Conservation (phyloP, 2,797 vertebrate genomes). For the Rhinoraja longicauda region DNA sequence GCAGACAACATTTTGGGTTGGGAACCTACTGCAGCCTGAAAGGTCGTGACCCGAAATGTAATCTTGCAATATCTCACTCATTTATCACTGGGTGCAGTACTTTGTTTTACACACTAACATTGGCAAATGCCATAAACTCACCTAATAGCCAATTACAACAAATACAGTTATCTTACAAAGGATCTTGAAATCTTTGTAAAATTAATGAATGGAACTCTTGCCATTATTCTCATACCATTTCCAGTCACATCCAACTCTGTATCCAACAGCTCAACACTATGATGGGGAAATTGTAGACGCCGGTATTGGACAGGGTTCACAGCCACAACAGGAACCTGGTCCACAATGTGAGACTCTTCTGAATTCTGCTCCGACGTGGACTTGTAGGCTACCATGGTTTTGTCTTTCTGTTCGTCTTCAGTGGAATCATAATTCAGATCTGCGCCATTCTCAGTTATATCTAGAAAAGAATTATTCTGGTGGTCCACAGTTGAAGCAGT, state of each 20-base stretch:
- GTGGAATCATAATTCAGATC: constrained; percentile 39
- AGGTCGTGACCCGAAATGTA: too few species aligned
- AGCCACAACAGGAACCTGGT: constrained; percentile 45
- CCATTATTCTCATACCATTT: constrained; percentile 64
- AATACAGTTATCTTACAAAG: not conserved
- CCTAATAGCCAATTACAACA: not conserved
- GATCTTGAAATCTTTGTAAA: not conserved
- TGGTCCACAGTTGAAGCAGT: not conserved
- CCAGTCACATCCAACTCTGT: constrained; percentile 73
- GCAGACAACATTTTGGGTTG: too few species aligned
- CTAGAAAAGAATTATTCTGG: constrained; percentile 28
- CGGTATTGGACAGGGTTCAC: constrained; percentile 61
- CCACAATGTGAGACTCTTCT: constrained; percentile 43
- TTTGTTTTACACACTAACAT: not conserved
- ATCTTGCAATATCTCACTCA: too few species aligned
- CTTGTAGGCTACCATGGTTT: constrained; percentile 40
- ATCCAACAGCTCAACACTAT: constrained; percentile 74
- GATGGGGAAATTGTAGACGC: constrained; percentile 54
- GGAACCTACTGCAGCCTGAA: too few species aligned
- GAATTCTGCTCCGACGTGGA: constrained; percentile 40
- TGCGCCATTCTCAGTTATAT: not conserved
- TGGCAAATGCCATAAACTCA: too few species aligned
- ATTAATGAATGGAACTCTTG: not conserved
- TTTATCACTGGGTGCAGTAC: too few species aligned
- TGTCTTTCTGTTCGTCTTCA: constrained; percentile 44